Base-by-base conservation (phyloP, 2,888 invertebrate genomes). In the Drosophila kuntzei region DNA sequence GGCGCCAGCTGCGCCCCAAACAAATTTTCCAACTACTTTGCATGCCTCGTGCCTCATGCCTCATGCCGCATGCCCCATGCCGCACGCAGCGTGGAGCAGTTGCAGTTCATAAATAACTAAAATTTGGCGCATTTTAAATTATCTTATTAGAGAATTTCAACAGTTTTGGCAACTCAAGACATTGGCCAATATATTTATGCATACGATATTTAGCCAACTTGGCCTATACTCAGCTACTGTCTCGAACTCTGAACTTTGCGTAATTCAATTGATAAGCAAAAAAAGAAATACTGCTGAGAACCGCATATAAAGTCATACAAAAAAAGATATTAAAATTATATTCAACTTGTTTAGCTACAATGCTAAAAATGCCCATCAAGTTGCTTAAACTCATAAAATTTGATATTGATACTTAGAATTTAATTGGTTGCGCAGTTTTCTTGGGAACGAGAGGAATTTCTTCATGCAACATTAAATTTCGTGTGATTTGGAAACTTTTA, bases 241-340 rank as follows among this genome's bases (percentile, higher is more conserved):
- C 29, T n/a, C 60, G 70, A 79, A 66, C 76, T 76, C 67, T 79
- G 79, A 79, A 76, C 78, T 79, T 79, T 79, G 55, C 65, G 54
- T 72, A 76, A 79, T 79, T 79, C 27, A 76, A 69, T 62, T 61
- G 68, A 47, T 43, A 62, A n/a, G n/a, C n/a, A n/a, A n/a, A n/a
- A n/a, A n/a, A n/a, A 29, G 37, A 32, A 29, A 32, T 16, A 59
- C 9, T 16, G 44, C 54, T 70, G 64, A 41, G 37, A 34, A 32
- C 61, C 11, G n/a, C 46, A 43, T 32, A 14, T 11, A 43, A 3
- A 58, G 32, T 18, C 20, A 14, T 12, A 36, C 32, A n/a, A 32
- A 16, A 27, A 18, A 46, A 18, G 41, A 54, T 29, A 20, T 20
- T 8, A 11, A 55, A n/a, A 46, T 3, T 16, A 11, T 51, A 43